A percentile compares a stretch with the other conserved stretches of the same genome.
phyloP scores from a whole-genome alignment of 2,888 invertebrate species.

The Cistogaster globosa region DNA sequence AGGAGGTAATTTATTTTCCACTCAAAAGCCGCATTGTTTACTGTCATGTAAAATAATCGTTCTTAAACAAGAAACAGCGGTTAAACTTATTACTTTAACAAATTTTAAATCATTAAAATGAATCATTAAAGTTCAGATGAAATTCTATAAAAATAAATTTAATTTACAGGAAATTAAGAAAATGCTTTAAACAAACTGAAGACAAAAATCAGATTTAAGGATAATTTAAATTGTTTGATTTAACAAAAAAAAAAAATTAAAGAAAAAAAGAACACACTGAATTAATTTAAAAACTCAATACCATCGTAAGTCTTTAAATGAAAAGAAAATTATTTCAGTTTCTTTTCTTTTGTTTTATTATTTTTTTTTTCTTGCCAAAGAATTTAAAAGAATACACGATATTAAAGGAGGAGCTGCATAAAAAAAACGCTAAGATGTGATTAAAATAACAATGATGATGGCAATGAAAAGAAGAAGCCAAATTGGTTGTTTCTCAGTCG shows the following conservation, averaged over 20 bases:
- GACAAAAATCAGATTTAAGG: constrained; percentile 7
- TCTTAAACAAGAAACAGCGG: constrained; percentile 3
- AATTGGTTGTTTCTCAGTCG: not conserved
- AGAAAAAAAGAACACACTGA: no score
- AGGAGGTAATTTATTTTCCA: not conserved
- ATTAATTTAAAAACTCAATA: constrained; percentile 39
- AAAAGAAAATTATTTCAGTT: constrained; percentile 6
- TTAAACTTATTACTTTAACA: constrained; percentile 28
- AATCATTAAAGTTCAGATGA: constrained; percentile 23
- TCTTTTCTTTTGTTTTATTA: not conserved
- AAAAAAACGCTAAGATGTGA: constrained; percentile 30
- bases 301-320: constrained; percentile 53
- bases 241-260: constrained; percentile 5
- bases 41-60: constrained; percentile 26
- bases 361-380: not conserved
- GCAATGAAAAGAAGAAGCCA: constrained; percentile 13
- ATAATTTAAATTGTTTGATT: constrained; percentile 17
- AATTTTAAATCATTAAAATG: constrained; percentile 45
- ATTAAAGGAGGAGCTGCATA: not conserved
- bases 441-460: constrained; percentile 37
- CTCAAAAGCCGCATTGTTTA: constrained; percentile 19
- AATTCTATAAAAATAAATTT: constrained; percentile 14
- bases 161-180: constrained; percentile 6
- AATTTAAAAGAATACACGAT: constrained; percentile 26
- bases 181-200: not conserved